Evolutionary conservation across 2,113 vertebrate species (phyloP), one percentile per base, ranked within the genome.

Genomic region (Centrocercus urophasianus): DNA sequence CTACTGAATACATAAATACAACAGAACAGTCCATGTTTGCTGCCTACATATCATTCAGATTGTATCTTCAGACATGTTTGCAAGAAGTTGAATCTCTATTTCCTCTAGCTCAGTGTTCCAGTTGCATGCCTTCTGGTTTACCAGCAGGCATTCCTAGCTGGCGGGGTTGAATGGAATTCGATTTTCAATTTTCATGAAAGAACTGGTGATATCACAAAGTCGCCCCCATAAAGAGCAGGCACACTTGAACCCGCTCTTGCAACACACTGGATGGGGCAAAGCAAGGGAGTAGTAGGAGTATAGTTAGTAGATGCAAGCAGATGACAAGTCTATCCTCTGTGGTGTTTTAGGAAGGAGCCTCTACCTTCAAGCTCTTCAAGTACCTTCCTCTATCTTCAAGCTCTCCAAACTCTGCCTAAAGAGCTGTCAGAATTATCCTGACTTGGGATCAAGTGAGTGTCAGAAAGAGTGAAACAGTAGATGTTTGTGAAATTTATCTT

Each of bases 381-480:
- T n/a, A n/a, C n/a, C n/a, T n/a, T n/a, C 16, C 72, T 90, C 28
- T 22, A 81, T 73, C n/a, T 30, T 94, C 14, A 52, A 28, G 52
- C 56, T 83, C 45, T n/a, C 86, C 82, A 70, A 83, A 88, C 13
- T 63, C 73, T 89, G 83, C 75, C 86, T 83, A 88, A 80, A 80
- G 79, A 94, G 64, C 38, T 77, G 42, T 34, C 91, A 81, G 83
- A 91, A 88, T 83, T 71, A 86, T 48, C 45, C 60, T 71, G 75
- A 95, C 36, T 60, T 47, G 32, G 61, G 80, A 90, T 90, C 76
- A 91, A 67, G 13, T 8, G 45, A 65, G 24, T 59, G 36, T 71
- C 65, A 93, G 45, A 92, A 87, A 85, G 50, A 13, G 75, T 80
- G 32, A 83, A 85, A 90, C 12, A 73, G 60, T 64, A 71, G 34